Percentiles rank a stretch among this genome's conserved stretches.
Conservation (phyloP, 2,888 invertebrate species). For the Isoperla grammatica region DNA sequence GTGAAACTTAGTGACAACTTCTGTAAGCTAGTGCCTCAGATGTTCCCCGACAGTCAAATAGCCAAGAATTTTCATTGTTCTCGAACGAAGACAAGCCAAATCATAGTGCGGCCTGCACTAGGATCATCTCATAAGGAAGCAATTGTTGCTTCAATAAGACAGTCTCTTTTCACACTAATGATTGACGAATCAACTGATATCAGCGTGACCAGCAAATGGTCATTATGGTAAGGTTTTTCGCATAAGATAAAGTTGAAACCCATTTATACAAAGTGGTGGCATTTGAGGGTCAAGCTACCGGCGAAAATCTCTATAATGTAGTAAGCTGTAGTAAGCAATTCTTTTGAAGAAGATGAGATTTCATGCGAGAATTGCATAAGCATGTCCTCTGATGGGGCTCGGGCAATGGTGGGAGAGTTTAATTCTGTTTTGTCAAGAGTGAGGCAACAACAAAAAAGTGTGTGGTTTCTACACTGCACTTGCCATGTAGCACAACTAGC, state of each 20-base stretch:
- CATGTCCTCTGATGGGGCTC: not conserved
- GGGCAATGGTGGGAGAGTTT: not conserved
- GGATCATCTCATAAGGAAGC: too few relatives aligned
- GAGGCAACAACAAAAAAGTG: not conserved
- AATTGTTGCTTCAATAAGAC: too few relatives aligned
- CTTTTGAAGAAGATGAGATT: not conserved
- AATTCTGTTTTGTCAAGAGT: not conserved
- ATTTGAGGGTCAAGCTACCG: too few relatives aligned
- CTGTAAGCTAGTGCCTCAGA: too few relatives aligned
- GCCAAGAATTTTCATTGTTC: too few relatives aligned
- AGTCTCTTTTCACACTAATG: not conserved
- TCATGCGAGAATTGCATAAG: not conserved
- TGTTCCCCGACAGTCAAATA: too few relatives aligned
- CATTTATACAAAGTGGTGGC: too few relatives aligned
- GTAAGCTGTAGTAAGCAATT: too few relatives aligned
- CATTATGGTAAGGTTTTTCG: not conserved
- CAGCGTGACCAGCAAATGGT: conserved; percentile 5
- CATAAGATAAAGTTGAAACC: not conserved
- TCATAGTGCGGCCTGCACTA: too few relatives aligned
- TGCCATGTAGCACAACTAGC: conserved; percentile 11
- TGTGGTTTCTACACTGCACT: conserved; percentile 10
- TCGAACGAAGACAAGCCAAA: too few relatives aligned
- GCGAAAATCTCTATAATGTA: too few relatives aligned
- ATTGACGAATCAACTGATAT: conserved; percentile 10
- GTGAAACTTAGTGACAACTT: too few relatives aligned